These are phyloP conservation scores for Callitettix versicolor DNA, from an alignment of 1,140 invertebrate genomes.

Conservation along the genomic window DNA sequence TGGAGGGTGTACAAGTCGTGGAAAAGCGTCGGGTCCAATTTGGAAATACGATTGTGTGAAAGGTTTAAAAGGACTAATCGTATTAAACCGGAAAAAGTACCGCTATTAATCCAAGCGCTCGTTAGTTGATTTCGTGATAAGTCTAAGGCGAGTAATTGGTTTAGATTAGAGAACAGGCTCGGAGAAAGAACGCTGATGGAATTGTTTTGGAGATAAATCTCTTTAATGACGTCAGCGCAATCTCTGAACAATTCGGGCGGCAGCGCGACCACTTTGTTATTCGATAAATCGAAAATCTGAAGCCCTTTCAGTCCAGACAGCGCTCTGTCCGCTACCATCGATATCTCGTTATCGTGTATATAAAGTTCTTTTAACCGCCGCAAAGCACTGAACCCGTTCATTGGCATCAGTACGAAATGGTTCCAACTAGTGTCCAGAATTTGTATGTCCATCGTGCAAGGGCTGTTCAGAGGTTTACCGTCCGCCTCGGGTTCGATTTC, in stretches of 20 bases:
- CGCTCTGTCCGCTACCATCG: slow-evolving; percentile 71
- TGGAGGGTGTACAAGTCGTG: slow-evolving; percentile 70
- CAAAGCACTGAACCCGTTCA: slow-evolving; percentile 65
- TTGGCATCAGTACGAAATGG: slow-evolving; percentile 68
- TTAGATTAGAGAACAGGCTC: slow-evolving; percentile 69
- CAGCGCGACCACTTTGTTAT: slow-evolving; percentile 76
- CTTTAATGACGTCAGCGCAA: slow-evolving; percentile 62
- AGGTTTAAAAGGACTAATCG: slow-evolving; percentile 75
- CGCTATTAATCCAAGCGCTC: slow-evolving; percentile 67
- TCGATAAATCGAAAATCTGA: slow-evolving; percentile 71
- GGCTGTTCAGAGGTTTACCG: slow-evolving; percentile 30
- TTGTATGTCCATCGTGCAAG: slow-evolving; percentile 68
- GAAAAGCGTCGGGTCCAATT: slow-evolving; percentile 68
- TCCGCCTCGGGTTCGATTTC: slow-evolving; percentile 22
- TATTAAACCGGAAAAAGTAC: slow-evolving; percentile 76
- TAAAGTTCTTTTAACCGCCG: slow-evolving; percentile 62
- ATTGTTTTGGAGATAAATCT: slow-evolving; percentile 81
- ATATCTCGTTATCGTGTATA: slow-evolving; percentile 74
- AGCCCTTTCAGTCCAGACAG: slow-evolving; percentile 64
- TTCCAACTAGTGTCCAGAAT: slow-evolving; percentile 74
- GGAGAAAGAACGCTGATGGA: slow-evolving; percentile 70
- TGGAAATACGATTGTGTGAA: slow-evolving; percentile 70
- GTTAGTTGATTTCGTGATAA: slow-evolving; percentile 78
- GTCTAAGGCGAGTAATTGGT: slow-evolving; percentile 74
- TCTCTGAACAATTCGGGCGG: slow-evolving; percentile 76